Base-by-base conservation (phyloP, 2,888 invertebrate species). In the Harmothoe impar region DNA sequence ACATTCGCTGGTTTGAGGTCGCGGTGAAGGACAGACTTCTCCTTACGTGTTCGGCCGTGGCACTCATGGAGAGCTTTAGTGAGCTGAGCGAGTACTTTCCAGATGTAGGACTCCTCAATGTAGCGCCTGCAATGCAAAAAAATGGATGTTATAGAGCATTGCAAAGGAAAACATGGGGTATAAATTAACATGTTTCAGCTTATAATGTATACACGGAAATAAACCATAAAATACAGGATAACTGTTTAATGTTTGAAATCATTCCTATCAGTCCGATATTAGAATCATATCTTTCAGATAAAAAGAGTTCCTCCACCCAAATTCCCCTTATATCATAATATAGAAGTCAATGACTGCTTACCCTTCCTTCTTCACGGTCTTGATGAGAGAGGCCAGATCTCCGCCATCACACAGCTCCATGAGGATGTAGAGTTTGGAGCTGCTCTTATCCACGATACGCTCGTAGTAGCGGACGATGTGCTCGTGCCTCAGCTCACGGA, bases 361-460 rank as follows among this genome's bases (percentile, higher is more conserved):
- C 95, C 94, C 94, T 52, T 95, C 94, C 91, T 94, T 95, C 72
- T 96, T 95, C 89, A 96, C 96, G 43, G 96, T 96, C 54, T 96
- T 95, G 35, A 97, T 96, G 0, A 97, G 94, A 90, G 96, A 96
- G 20, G 96, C 95, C 10, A 97, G 94, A 94, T 97, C 97, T 10
- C 97, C 97, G 89, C 97, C 97, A 81, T 96, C 96, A 93, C 97
- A 97, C 94, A 96, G 97, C 94, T 97, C 97, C 96, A 97, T 97
- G 43, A 97, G 96, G 51, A 97, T 96, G 93, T 97, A 97, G 15
- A 97, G 96, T 3, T 96, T 96, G 89, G 96, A 96, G 33, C 96
- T 96, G 92, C 96, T 96, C 88, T 96, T 96, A 92, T 97, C 97
- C 12, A 97, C 96, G 90, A 97, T 96, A 90, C 97, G 96, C 92